These are phyloP conservation scores for Hydrochoerus hydrochaeris DNA, from an alignment of 2,113 vertebrate genomes.

Conservation along the genomic window DNA sequence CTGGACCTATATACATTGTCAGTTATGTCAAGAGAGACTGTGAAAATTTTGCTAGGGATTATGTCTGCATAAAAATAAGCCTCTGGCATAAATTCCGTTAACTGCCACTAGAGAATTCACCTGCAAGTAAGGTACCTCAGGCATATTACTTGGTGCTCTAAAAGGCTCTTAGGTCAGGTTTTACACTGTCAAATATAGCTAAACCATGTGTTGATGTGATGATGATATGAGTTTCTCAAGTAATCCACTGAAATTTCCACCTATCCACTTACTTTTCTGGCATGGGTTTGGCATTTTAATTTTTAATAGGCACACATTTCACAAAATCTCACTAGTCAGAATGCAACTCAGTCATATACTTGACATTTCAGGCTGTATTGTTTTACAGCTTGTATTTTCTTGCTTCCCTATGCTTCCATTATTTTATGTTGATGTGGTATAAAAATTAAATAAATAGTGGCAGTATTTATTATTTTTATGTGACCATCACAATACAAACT, in stretches of 20 bases:
- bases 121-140: slow-evolving; percentile 49
- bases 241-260: slow-evolving; percentile 48
- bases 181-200: slow-evolving; percentile 56
- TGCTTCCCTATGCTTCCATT: slow-evolving; percentile 2
- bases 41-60: slow-evolving; percentile 62
- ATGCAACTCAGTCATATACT: background rate
- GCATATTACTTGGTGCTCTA: slow-evolving; percentile 29
- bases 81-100: slow-evolving; percentile 53
- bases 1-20: background rate
- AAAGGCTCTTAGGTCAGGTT: slow-evolving; percentile 10
- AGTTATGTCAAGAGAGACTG: slow-evolving; percentile 50
- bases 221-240: slow-evolving; percentile 52
- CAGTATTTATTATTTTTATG: background rate
- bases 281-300: slow-evolving; percentile 44
- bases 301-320: slow-evolving; percentile 5
- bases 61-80: slow-evolving; percentile 66
- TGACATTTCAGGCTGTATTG: background rate
- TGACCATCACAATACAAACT: slow-evolving; percentile 14
- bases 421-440: background rate
- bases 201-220: slow-evolving; percentile 56
- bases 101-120: slow-evolving; percentile 60
- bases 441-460: background rate
- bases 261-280: slow-evolving; percentile 56
- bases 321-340: background rate
- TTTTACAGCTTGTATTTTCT: background rate